Evolutionary conservation across 64 coral and sea anemone species (phyloP).

Genomic region (Montipora sp.): DNA sequence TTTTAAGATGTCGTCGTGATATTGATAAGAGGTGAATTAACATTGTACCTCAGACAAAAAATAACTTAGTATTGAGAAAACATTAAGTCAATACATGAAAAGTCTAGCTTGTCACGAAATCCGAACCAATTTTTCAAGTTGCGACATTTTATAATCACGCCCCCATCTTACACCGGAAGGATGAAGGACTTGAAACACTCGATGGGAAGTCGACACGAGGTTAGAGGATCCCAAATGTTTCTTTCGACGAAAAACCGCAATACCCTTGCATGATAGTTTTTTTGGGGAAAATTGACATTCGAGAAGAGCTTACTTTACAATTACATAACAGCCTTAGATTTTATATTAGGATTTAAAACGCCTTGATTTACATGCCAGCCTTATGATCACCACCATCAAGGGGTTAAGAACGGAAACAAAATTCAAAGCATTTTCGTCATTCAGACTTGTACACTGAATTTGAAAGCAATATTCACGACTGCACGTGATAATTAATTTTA

Average conservation of each 20-base stretch:
- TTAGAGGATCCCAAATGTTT: too few relatives aligned
- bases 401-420: too few relatives aligned
- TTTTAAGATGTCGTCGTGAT: conserved; percentile 13
- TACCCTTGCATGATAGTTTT: too few relatives aligned
- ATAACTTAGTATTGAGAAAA: background rate
- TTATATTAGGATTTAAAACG: too few relatives aligned
- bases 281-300: too few relatives aligned
- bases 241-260: too few relatives aligned
- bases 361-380: too few relatives aligned
- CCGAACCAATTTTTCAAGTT: background rate
- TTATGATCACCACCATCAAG: too few relatives aligned
- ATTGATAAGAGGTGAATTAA: background rate
- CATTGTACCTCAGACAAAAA: background rate
- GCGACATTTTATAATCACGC: background rate
- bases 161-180: background rate
- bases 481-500: background rate
- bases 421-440: too few relatives aligned
- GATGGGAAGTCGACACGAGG: too few relatives aligned
- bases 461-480: background rate
- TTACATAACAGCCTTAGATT: too few relatives aligned
- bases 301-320: too few relatives aligned
- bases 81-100: conserved; percentile 8
- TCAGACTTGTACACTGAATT: background rate
- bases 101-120: background rate
- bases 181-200: background rate